Percentiles rank a stretch among this genome's conserved stretches.
Evolutionary conservation across 2,888 invertebrate genomes (phyloP).

Genomic region (Priocnemis perturbator): DNA sequence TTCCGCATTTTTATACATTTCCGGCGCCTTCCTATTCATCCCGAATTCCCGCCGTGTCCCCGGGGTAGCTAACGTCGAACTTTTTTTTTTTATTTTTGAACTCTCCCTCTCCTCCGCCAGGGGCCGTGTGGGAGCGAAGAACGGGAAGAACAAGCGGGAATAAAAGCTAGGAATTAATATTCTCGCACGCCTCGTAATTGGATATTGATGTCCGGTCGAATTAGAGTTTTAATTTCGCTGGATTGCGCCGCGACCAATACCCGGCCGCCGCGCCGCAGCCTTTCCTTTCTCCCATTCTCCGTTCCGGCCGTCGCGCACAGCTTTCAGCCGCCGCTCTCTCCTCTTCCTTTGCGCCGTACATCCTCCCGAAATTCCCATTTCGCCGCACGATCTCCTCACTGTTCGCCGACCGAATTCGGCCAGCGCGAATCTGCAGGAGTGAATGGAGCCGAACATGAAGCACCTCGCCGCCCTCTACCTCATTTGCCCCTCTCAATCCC

Average conservation of each 20-base stretch:
- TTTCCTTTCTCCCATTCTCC: conserved; percentile 8
- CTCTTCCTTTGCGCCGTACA: not conserved
- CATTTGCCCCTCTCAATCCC: conserved; percentile 22
- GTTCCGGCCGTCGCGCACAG: conserved; percentile 9
- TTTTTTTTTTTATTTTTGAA: no score
- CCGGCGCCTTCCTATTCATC: not conserved
- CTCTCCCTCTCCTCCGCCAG: no score
- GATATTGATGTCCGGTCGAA: conserved; percentile 70
- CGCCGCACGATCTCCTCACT: conserved; percentile 5
- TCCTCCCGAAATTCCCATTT: not conserved
- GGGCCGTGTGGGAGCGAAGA: not conserved
- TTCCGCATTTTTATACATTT: not conserved
- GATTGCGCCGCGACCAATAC: conserved; percentile 59
- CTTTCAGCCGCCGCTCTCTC: conserved; percentile 3
- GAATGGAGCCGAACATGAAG: conserved; percentile 20
- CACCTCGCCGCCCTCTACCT: conserved; percentile 23
- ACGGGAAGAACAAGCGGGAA: conserved; percentile 35
- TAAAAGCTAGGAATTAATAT: conserved; percentile 68
- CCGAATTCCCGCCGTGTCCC: no score
- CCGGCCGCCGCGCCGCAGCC: conserved; percentile 45
- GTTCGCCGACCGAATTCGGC: conserved; percentile 33
- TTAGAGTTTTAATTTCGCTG: conserved; percentile 72
- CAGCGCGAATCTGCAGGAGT: conserved; percentile 23
- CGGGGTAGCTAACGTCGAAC: no score
- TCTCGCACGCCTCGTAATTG: conserved; percentile 68